Conservation (phyloP, 2,113 vertebrate genomes). For the Mandrillus leucophaeus region DNA sequence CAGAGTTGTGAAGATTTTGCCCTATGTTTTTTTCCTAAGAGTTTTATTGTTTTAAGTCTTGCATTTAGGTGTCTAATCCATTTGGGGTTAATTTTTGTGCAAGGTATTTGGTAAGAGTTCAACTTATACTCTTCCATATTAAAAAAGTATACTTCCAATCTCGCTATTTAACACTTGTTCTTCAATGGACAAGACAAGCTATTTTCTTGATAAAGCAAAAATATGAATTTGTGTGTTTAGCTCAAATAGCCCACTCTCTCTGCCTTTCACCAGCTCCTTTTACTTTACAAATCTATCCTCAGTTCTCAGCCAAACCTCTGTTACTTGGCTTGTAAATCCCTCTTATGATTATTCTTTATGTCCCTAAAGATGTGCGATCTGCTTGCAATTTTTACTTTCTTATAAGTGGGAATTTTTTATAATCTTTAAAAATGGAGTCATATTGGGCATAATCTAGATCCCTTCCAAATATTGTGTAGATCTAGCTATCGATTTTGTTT, state of each 20-base stretch:
- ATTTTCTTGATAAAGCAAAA: background rate
- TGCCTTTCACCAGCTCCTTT: background rate
- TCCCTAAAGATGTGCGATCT: background rate
- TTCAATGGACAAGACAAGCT: background rate
- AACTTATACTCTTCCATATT: background rate
- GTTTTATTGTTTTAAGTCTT: background rate
- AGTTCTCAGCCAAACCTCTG: background rate
- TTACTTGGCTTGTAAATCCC: background rate
- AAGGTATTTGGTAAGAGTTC: background rate
- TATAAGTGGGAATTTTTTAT: background rate
- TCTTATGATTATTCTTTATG: background rate
- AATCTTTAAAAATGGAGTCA: background rate
- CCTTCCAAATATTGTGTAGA: background rate
- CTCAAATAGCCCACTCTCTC: background rate
- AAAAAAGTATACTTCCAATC: background rate
- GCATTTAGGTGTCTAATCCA: background rate
- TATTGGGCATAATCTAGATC: background rate
- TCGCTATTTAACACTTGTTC: background rate
- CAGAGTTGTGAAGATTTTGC: background rate
- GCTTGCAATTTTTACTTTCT: background rate
- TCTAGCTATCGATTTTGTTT: background rate
- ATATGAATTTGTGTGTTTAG: background rate
- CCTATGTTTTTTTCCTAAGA: background rate
- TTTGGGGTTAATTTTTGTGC: background rate
- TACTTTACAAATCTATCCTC: background rate